Base-by-base conservation (phyloP, 1,140 invertebrate species). In the Trinorchestia longiramus region DNA sequence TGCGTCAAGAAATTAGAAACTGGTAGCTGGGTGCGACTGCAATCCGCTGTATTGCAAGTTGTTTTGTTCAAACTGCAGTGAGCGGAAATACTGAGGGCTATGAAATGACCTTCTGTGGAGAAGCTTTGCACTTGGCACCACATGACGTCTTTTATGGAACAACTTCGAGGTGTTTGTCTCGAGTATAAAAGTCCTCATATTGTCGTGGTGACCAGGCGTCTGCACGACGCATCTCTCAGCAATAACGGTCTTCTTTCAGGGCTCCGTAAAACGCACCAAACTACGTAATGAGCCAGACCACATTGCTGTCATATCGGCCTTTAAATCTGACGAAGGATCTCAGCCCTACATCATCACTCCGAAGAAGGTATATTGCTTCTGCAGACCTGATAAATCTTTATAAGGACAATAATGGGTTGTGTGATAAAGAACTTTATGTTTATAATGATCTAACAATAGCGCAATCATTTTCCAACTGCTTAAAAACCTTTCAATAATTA, bases 41-140 rank as follows among this genome's bases (percentile, higher is more conserved):
- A 77, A 77, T 77, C 62, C 62, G 36, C 62, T 77, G 11, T 77
- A 77, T 77, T 77, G 28, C 62, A 36, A 11, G 62, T 77, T 23
- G 62, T 77, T 77, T 77, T 36, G 62, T 77, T 77, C 62, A 11
- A 11, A 77, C 62, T 19, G 62, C 62, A 77, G 36, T 77, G 62
- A 77, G 62, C 62, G 28, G 62, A 77, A 77, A 77, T 36, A 36
- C 62, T 11, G 62, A 77, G 62, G 8, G 62, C 62, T 28, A 77
- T 77, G 62, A 28, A 77, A 90, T 15, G 43, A 90, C 41, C n/a
- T 90, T 90, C 88, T 90, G 88, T 90, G 43, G 88, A 90, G 43
- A 94, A 47, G 92, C 92, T 47, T 17, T n/a, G 92, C 92, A 94
- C 92, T 94, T 94, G 43, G 92, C 92, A 94, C 92, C 92, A 94